Conservation (phyloP, 1,140 invertebrate genomes). For the Monochamus saltuarius region DNA sequence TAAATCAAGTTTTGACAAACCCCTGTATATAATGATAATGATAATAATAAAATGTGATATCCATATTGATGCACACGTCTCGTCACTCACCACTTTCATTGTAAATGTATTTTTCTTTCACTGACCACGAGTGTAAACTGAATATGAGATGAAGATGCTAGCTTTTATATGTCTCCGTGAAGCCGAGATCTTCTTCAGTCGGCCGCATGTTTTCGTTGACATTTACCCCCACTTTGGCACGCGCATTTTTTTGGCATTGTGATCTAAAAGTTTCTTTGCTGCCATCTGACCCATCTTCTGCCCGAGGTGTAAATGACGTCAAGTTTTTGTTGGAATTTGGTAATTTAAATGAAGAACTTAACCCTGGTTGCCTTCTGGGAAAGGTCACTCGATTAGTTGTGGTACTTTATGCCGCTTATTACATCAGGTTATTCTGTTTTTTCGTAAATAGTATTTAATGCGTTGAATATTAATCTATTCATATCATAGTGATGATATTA, state of each 20-base stretch:
- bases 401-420: no score
- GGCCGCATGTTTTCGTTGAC: conserved; percentile 26
- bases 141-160: conserved; percentile 12
- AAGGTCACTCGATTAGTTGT: no score
- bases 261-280: conserved; percentile 23
- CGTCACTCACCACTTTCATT: no score
- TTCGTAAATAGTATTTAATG: no score
- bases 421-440: no score
- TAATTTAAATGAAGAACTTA: background rate
- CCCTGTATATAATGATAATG: no score
- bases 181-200: conserved; percentile 12
- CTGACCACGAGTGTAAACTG: conserved; percentile 17
- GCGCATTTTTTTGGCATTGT: conserved; percentile 28
- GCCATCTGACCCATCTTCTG: conserved; percentile 15
- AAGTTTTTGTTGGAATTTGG: background rate
- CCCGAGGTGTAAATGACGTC: background rate
- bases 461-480: no score
- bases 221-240: conserved; percentile 23
- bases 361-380: no score
- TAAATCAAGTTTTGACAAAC: no score
- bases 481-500: no score
- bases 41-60: no score
- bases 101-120: conserved; percentile 4
- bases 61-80: conserved; percentile 9
- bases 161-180: conserved; percentile 26